Percentiles rank a stretch among this genome's conserved stretches.
Conservation (phyloP, 2,888 invertebrate species). For the Eupsilia transversa region DNA sequence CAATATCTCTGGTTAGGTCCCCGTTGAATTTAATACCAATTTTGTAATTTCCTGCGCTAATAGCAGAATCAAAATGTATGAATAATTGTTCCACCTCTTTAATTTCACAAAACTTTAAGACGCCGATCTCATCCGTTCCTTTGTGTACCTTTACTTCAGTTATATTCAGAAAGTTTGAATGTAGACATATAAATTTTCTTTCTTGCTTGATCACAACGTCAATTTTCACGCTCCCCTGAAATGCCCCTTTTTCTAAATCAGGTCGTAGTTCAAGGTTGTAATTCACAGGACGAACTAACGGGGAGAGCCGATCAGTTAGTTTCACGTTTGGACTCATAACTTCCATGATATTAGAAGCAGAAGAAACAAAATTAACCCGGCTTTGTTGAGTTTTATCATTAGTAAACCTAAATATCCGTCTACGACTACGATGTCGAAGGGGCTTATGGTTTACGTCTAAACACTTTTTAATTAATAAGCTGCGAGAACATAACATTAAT, state of each 20-base stretch:
- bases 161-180: conserved; percentile 91
- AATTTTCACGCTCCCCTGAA: conserved; percentile 82
- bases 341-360: conserved; percentile 60
- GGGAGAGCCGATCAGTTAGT: conserved; percentile 79
- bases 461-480: conserved; percentile 23
- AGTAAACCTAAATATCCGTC: conserved; percentile 41
- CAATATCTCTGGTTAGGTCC: conserved; percentile 92
- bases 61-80: conserved; percentile 75
- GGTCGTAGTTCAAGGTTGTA: conserved; percentile 82
- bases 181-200: conserved; percentile 88
- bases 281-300: conserved; percentile 79
- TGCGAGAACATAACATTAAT: conserved; percentile 41
- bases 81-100: conserved; percentile 81
- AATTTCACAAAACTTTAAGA: conserved; percentile 78
- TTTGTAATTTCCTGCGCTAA: conserved; percentile 85
- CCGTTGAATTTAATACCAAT: conserved; percentile 92
- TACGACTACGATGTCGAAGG: conserved; percentile 64
- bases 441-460: conserved; percentile 11
- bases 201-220: conserved; percentile 80
- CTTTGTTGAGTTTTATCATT: conserved; percentile 42
- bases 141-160: conserved; percentile 79
- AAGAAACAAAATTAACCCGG: conserved; percentile 34
- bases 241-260: conserved; percentile 76
- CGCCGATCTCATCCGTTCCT: conserved; percentile 71
- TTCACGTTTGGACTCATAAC: conserved; percentile 72